A percentile compares a stretch with the other conserved stretches of the same genome.
Evolutionary conservation across 1,140 invertebrate genomes (phyloP).

Genomic region (Monomorium pharaonis): DNA sequence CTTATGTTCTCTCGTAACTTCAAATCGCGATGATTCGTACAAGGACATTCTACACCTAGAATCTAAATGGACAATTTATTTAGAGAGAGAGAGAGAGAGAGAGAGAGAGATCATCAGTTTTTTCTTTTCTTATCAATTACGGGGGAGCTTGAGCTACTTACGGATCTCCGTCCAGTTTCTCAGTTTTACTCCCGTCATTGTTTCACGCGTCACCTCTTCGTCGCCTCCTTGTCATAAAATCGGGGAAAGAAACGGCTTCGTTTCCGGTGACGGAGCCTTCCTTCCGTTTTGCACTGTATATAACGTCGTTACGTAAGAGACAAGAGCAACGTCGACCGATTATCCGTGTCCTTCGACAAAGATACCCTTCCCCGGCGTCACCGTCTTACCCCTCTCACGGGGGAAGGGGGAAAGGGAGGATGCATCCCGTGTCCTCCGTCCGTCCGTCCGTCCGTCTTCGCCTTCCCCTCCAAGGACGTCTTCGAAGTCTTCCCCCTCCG

Average conservation of each 20-base stretch:
- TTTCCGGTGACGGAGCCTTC: neutral
- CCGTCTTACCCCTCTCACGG: conserved; percentile 16
- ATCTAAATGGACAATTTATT: neutral
- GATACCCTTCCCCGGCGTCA: conserved; percentile 62
- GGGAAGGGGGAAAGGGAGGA: neutral
- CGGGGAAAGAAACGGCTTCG: neutral
- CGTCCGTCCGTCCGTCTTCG: conserved; percentile 4
- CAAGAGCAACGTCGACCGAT: conserved; percentile 73
- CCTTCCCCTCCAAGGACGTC: conserved; percentile 40
- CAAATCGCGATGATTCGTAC: neutral
- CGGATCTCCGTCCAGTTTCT: neutral
- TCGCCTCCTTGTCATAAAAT: neutral
- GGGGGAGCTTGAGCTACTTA: neutral
- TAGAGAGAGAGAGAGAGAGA: no score
- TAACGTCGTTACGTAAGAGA: neutral
- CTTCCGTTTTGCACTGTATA: neutral
- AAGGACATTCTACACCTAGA: neutral
- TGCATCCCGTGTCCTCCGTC: conserved; percentile 40
- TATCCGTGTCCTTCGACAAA: conserved; percentile 74
- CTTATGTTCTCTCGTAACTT: neutral
- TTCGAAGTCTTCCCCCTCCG: conserved; percentile 55
- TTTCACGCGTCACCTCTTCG: neutral
- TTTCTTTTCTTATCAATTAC: neutral
- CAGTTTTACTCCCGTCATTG: neutral
- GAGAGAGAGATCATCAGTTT: no score